phyloP scores from a whole-genome alignment of 2,113 vertebrate genomes.

The Gavialis gangeticus region DNA sequence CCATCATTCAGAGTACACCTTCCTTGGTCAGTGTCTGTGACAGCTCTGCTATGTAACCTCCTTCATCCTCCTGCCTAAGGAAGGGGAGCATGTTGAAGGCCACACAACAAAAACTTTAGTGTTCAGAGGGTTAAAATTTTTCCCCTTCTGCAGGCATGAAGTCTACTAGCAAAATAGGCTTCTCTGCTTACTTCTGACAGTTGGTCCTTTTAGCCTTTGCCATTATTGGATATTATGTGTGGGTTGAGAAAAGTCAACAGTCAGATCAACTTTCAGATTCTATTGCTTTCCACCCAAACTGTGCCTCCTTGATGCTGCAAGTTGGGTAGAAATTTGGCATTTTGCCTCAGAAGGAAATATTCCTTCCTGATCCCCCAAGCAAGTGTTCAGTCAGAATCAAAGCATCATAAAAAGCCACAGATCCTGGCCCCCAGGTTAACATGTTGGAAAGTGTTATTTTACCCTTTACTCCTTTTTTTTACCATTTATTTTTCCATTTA shows the following conservation, averaged over 20 bases:
- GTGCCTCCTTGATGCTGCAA: neutral
- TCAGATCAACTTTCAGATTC: accelerated
- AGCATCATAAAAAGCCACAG: neutral
- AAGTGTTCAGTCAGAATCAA: neutral
- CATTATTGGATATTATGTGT: neutral
- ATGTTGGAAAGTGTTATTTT: neutral
- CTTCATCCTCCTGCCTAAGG: neutral
- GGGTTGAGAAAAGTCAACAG: neutral
- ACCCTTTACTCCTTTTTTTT: neutral
- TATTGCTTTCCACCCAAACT: neutral
- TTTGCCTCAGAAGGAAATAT: neutral
- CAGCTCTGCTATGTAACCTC: neutral
- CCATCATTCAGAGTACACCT: neutral
- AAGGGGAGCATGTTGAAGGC: neutral
- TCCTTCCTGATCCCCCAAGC: neutral
- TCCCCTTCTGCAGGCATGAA: too few species aligned
- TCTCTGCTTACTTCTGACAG: neutral
- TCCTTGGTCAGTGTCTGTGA: neutral
- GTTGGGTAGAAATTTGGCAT: neutral
- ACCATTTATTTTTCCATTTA: neutral
- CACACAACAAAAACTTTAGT: neutral
- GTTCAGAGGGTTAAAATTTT: neutral
- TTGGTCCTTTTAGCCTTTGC: neutral
- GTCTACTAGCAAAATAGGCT: too few species aligned
- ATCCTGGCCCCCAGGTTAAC: neutral